Base-by-base conservation (phyloP, 2,113 vertebrate genomes). In the Octodon degus region DNA sequence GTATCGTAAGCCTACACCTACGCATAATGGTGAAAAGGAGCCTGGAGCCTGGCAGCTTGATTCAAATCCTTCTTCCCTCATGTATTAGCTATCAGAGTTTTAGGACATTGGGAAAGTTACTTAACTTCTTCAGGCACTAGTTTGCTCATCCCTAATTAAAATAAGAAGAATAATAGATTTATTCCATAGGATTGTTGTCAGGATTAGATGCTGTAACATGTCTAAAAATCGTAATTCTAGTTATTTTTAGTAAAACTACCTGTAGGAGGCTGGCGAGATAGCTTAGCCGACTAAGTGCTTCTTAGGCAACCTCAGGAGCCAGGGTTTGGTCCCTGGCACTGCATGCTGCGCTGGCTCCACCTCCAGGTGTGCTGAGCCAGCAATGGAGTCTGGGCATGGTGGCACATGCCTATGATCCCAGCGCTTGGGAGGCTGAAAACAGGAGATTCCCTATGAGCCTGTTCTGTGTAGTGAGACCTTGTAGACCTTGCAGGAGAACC, bases 121-220 rank as follows among this genome's bases (percentile, higher is more conserved):
- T 89, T 87, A 94, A 95, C 16, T 20, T 89, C 27, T 91, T 93
- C 13, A 37, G 81, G 40, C 25, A 32, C 5, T 91, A 81, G 1
- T 87, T 95, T 96, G 8, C 14, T 96, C 30, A 27, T 81, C 91
- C 86, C 30, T 97, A 86, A 85, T 50, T 97, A 91, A 87, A 96
- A 63, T 58, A 24, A n/a, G 27, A 19, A 13, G 91, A 70, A 43
- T 82, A 74, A 74, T 55, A 58, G 16, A 65, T 27, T 22, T 77
- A 86, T 40, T 80, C 80, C 7, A 25, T 47, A 88, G n/a, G n/a
- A 60, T 37, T 90, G 14, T 62, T 93, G 13, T 93, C n/a, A 89
- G 37, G n/a, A 74, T 67, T 80, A 89, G 27, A 50, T 90, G 55
- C 67, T 34, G 90, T 68, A 89, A 86, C n/a, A 0, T 25, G 74